phyloP scores from a whole-genome alignment of 2,888 invertebrate species.

The Vandiemenella viatica region DNA sequence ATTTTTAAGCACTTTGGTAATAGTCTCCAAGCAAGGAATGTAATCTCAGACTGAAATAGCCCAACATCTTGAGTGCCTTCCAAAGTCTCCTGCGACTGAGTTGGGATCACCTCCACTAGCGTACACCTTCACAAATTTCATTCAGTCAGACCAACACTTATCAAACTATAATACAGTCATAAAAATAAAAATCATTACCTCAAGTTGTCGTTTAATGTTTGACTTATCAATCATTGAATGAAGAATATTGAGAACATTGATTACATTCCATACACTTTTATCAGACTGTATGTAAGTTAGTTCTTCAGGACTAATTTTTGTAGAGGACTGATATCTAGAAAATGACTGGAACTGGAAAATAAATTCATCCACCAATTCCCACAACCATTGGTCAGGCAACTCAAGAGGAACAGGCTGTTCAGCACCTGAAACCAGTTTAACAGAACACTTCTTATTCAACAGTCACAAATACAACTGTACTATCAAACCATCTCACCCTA shows the following conservation, averaged over 20 bases:
- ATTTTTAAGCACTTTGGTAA: conserved; percentile 87
- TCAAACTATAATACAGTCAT: neutral
- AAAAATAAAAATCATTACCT: conserved; percentile 37
- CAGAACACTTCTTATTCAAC: conserved; percentile 6
- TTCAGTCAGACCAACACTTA: neutral
- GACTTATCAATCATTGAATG: conserved; percentile 96
- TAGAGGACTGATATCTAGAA: conserved; percentile 60
- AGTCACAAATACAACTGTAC: neutral
- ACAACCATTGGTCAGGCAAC: conserved; percentile 95
- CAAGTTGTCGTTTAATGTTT: conserved; percentile 92
- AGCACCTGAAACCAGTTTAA: conserved; percentile 33
- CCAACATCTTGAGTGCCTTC: conserved; percentile 92
- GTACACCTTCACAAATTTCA: conserved; percentile 33
- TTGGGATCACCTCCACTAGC: conserved; percentile 78
- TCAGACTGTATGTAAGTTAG: conserved; percentile 60
- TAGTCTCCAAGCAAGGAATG: conserved; percentile 97
- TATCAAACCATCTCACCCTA: neutral
- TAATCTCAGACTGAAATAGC: conserved; percentile 91
- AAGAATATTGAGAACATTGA: conserved; percentile 92
- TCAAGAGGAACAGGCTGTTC: conserved; percentile 77
- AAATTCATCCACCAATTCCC: conserved; percentile 99
- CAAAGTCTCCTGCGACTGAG: conserved; percentile 91
- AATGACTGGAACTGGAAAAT: conserved; percentile 94
- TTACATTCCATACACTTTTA: conserved; percentile 92
- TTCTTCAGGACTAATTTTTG: conserved; percentile 67